A percentile compares a stretch with the other conserved stretches of the same genome.
phyloP scores from a whole-genome alignment of 2,888 invertebrate genomes.

The Phytoseiulus persimilis region DNA sequence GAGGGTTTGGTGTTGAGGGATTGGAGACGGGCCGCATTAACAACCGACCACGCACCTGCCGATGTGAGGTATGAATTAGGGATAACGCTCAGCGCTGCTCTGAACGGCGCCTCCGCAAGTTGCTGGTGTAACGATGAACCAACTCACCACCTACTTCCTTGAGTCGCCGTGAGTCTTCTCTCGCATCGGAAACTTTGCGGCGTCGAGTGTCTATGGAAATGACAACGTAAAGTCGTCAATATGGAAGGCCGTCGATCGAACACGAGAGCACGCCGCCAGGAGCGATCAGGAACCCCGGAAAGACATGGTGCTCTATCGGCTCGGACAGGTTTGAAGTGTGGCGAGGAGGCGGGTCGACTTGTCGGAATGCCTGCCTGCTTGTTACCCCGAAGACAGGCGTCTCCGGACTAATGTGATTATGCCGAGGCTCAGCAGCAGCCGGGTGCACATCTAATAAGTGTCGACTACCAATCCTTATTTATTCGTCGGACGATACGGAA shows the following conservation, averaged over 20 bases:
- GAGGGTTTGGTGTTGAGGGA: background rate
- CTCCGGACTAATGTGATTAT: background rate
- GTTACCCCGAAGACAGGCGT: background rate
- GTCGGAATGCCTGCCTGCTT: background rate
- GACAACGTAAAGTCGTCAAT: too few species aligned
- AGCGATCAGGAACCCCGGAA: too few species aligned
- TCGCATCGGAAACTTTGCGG: too few species aligned
- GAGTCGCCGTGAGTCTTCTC: too few species aligned
- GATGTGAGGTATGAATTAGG: background rate
- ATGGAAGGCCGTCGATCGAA: too few species aligned
- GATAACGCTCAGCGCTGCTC: background rate
- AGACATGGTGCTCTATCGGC: too few species aligned
- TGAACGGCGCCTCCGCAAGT: background rate
- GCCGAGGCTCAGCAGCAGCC: background rate
- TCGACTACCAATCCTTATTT: slow-evolving; percentile 5
- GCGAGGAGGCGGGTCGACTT: background rate
- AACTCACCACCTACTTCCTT: too few species aligned
- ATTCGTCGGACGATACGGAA: background rate
- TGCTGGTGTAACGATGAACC: too few species aligned
- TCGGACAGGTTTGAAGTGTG: background rate
- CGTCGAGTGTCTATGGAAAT: too few species aligned
- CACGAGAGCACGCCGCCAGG: too few species aligned
- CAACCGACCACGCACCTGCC: background rate
- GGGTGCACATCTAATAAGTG: background rate
- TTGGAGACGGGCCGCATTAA: background rate